These are phyloP conservation scores for Hyperopisus bebe DNA, from an alignment of 2,113 vertebrate genomes.

Conservation along the genomic window DNA sequence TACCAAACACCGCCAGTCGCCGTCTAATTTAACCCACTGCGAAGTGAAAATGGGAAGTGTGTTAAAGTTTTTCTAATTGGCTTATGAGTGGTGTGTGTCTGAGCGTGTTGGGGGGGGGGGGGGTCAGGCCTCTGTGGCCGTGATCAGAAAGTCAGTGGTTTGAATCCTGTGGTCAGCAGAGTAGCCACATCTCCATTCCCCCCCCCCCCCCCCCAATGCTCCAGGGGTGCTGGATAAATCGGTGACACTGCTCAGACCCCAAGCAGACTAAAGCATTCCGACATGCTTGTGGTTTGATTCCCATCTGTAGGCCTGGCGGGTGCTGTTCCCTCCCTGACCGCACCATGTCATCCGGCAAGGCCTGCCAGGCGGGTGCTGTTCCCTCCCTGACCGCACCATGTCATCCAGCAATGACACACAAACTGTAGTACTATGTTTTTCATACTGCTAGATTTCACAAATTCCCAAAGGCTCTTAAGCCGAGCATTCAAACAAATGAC, in stretches of 20 bases:
- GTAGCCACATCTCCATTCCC: background rate
- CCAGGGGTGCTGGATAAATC: background rate
- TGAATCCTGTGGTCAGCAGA: background rate
- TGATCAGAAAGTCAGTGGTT: background rate
- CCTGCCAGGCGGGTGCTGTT: too few relatives aligned
- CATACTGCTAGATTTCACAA: background rate
- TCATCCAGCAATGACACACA: background rate
- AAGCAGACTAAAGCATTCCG: background rate
- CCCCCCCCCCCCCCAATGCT: background rate
- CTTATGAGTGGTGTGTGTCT: background rate
- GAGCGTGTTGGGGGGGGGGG: background rate
- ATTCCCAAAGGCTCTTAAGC: background rate
- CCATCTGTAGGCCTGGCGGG: background rate
- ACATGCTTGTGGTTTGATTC: background rate
- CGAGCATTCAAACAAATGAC: background rate
- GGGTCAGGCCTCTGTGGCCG: background rate
- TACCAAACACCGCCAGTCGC: background rate
- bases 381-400: too few relatives aligned
- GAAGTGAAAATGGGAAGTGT: background rate
- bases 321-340: background rate
- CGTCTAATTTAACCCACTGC: background rate
- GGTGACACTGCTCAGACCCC: background rate
- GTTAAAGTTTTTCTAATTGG: background rate
- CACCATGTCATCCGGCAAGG: background rate
- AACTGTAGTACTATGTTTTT: background rate